Percentiles rank a stretch among this genome's conserved stretches.
Conservation (phyloP, 2,888 invertebrate genomes). For the Drosophila greeni region DNA sequence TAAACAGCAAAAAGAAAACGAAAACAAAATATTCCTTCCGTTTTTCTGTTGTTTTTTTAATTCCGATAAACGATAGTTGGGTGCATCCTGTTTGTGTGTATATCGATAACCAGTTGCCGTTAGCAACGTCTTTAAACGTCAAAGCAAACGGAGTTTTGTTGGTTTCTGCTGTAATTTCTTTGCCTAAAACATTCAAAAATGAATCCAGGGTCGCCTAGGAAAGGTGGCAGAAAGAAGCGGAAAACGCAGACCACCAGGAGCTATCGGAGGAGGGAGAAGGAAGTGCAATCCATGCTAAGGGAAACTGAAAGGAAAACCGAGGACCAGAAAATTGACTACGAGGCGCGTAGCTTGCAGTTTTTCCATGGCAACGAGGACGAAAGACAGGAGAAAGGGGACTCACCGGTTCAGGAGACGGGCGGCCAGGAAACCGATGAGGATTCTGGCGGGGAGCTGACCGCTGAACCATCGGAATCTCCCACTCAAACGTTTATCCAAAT, state of each 20-base stretch:
- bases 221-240: conserved; percentile 37
- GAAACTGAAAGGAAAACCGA: conserved; percentile 2
- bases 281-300: conserved; percentile 65
- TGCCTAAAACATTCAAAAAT: conserved; percentile 2
- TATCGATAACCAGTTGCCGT: conserved; percentile 9
- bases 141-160: neutral
- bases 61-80: conserved; percentile 10
- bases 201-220: conserved; percentile 11
- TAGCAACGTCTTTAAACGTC: conserved; percentile 6
- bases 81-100: neutral
- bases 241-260: conserved; percentile 70
- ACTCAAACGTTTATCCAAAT: conserved; percentile 75
- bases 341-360: conserved; percentile 58
- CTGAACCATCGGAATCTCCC: conserved; percentile 33
- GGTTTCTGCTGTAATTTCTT: neutral
- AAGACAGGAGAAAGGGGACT: conserved; percentile 1
- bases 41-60: neutral
- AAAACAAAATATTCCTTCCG: conserved; percentile 49
- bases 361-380: conserved; percentile 52
- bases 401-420: neutral
- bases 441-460: conserved; percentile 23
- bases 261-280: conserved; percentile 69
- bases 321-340: conserved; percentile 30
- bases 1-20: conserved; percentile 72
- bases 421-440: conserved; percentile 13